Conservation (phyloP, 1,140 invertebrate species). For the Pentalonia nigronervosa region DNA sequence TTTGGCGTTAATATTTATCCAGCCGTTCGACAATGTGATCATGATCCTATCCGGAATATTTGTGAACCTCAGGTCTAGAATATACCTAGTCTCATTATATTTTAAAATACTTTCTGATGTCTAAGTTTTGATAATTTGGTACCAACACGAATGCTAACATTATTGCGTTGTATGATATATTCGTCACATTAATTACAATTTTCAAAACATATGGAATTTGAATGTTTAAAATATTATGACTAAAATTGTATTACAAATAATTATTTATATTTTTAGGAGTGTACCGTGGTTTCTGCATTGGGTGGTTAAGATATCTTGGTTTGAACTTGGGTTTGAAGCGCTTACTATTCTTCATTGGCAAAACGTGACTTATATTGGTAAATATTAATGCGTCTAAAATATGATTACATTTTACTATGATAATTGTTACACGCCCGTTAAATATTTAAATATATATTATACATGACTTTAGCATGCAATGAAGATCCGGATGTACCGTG, state of each 20-base stretch:
- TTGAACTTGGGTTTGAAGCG: constrained; percentile 90
- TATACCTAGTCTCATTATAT: neutral
- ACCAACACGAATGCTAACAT: too few relatives aligned
- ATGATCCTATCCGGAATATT: constrained; percentile 89
- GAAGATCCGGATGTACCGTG: constrained; percentile 75
- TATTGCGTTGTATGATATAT: neutral
- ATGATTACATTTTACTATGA: neutral
- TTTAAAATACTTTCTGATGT: neutral
- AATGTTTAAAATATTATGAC: neutral
- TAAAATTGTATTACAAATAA: neutral
- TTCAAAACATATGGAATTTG: neutral
- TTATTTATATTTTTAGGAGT: constrained; percentile 68
- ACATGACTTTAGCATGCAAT: neutral
- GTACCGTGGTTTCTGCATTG: constrained; percentile 81
- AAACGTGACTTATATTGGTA: constrained; percentile 79
- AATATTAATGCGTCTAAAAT: constrained; percentile 63
- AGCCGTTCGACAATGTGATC: constrained; percentile 85
- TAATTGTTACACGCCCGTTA: neutral
- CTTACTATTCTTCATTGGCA: constrained; percentile 83
- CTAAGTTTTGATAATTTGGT: neutral
- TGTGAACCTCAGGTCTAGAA: constrained; percentile 77
- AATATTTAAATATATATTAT: neutral
- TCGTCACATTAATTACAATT: neutral
- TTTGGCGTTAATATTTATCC: constrained; percentile 81
- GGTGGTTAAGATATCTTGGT: constrained; percentile 90